These are phyloP conservation scores for Ceratosolen solmsi DNA, from an alignment of 1,140 invertebrate species.

Conservation along the genomic window DNA sequence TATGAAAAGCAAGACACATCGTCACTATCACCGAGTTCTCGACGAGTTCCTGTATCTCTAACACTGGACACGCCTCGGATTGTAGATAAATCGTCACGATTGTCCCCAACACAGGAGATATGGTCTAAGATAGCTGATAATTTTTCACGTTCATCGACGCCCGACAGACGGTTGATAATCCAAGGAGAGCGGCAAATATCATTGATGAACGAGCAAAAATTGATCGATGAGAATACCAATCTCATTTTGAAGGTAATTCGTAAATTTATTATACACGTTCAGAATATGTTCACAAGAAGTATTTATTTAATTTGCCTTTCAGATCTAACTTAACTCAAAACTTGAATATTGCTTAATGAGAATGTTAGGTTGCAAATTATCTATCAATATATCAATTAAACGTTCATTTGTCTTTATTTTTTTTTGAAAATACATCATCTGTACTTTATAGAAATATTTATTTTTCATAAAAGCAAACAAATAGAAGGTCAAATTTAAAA, in stretches of 20 bases:
- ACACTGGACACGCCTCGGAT: slow-evolving; percentile 19
- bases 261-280: too few relatives aligned
- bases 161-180: slow-evolving; percentile 11
- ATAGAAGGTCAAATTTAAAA: too few relatives aligned
- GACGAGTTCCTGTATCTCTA: background rate
- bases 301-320: too few relatives aligned
- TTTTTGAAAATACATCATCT: too few relatives aligned
- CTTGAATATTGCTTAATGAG: too few relatives aligned
- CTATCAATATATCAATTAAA: too few relatives aligned
- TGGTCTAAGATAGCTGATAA: background rate
- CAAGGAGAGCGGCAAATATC: slow-evolving; percentile 31
- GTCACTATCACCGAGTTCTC: slow-evolving; percentile 4
- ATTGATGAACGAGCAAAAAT: background rate
- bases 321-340: too few relatives aligned
- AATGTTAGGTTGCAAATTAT: too few relatives aligned
- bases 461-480: too few relatives aligned
- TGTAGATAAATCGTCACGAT: background rate
- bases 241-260: slow-evolving; percentile 39
- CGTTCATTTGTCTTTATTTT: too few relatives aligned
- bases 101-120: slow-evolving; percentile 28
- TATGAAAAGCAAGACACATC: background rate
- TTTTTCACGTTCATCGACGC: background rate
- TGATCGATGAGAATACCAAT: background rate
- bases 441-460: too few relatives aligned
- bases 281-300: too few relatives aligned